Evolutionary conservation across 2,888 invertebrate genomes (phyloP).

Genomic region (Microctonus aethiopoides): DNA sequence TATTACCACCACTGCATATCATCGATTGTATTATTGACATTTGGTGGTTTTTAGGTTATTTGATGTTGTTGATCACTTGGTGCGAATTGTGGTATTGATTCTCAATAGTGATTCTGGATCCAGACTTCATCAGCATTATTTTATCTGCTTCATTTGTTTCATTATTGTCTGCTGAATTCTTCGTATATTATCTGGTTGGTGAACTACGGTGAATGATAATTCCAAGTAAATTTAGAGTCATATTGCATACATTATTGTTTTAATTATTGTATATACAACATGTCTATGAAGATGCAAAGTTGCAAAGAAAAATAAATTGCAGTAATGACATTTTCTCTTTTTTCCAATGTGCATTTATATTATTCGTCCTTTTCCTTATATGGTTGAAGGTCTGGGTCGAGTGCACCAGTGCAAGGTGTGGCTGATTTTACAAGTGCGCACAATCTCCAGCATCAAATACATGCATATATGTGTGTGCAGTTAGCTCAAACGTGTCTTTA

Average conservation of each 20-base stretch:
- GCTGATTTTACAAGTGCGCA: constrained; percentile 25
- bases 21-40: too few relatives aligned
- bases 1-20: too few relatives aligned
- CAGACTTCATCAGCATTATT: too few relatives aligned
- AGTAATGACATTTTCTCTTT: background rate
- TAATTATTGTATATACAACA: constrained; percentile 10
- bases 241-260: constrained; percentile 33
- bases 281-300: background rate
- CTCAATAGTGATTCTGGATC: too few relatives aligned
- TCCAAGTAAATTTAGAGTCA: constrained; percentile 20
- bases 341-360: background rate
- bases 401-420: constrained; percentile 13
- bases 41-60: too few relatives aligned
- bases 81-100: too few relatives aligned
- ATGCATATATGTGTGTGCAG: background rate
- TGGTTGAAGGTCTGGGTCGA: constrained; percentile 21
- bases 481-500: background rate
- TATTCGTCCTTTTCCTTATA: background rate
- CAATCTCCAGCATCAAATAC: constrained; percentile 9
- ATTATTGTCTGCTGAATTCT: too few relatives aligned
- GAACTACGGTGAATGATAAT: too few relatives aligned
- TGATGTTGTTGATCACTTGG: too few relatives aligned
- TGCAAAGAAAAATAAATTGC: background rate
- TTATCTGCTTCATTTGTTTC: too few relatives aligned
- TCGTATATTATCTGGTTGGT: too few relatives aligned